Evolutionary conservation across 2,797 vertebrate species (phyloP).

Genomic region (Danio albolineatus): DNA sequence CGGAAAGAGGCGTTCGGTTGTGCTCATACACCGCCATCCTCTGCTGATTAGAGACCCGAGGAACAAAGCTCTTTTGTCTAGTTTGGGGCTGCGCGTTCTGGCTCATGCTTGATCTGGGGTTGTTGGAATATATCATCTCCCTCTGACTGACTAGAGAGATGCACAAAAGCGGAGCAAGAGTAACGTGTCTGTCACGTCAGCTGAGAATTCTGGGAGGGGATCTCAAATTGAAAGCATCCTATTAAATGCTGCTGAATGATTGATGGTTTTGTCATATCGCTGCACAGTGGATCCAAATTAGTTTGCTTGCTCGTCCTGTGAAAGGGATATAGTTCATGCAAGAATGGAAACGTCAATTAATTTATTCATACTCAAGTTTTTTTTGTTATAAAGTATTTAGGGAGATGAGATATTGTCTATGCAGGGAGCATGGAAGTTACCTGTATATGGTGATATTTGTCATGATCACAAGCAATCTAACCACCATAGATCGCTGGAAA

Average conservation of each 20-base stretch:
- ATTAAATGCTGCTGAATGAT: not conserved
- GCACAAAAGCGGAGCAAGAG: conserved; percentile 4
- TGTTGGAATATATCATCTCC: conserved; percentile 18
- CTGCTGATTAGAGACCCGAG: conserved; percentile 12
- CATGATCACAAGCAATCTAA: too few species aligned
- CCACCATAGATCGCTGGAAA: too few species aligned
- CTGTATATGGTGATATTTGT: too few species aligned
- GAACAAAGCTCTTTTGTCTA: conserved; percentile 46
- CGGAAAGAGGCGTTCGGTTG: conserved; percentile 17
- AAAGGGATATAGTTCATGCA: not conserved
- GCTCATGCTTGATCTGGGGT: conserved; percentile 24
- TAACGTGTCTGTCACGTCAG: conserved; percentile 14
- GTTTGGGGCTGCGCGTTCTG: not conserved
- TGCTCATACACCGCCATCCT: conserved; percentile 5
- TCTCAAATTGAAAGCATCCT: conserved; percentile 31
- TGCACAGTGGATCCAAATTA: conserved; percentile 20
- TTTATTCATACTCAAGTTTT: not conserved
- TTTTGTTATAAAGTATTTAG: too few species aligned
- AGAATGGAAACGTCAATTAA: not conserved
- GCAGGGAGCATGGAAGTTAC: too few species aligned
- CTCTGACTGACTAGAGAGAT: conserved; percentile 4
- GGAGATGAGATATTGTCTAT: too few species aligned
- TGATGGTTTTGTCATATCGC: conserved; percentile 30
- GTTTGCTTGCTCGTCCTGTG: conserved; percentile 18
- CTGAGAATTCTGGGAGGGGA: conserved; percentile 25